Percentiles rank a stretch among this genome's conserved stretches.
These are phyloP conservation scores for Hippopotamyrus pictus DNA, from an alignment of 2,797 vertebrate genomes.

Conservation along the genomic window DNA sequence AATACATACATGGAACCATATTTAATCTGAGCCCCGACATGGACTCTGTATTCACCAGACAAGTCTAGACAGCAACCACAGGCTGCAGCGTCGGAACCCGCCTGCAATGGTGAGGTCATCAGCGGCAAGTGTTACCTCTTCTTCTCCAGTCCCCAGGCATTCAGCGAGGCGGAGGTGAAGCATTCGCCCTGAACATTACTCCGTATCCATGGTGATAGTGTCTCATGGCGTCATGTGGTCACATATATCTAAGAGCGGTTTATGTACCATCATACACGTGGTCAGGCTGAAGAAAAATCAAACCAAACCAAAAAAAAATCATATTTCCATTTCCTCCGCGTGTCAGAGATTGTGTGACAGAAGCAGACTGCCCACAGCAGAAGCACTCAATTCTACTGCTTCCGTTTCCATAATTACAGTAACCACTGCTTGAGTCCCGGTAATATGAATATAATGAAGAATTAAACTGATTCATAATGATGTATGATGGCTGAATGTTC, in stretches of 20 bases:
- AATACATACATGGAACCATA: neutral
- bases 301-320: neutral
- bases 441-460: neutral
- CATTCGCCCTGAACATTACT: neutral
- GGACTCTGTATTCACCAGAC: constrained; percentile 19
- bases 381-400: neutral
- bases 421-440: neutral
- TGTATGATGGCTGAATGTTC: neutral
- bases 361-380: neutral
- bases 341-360: neutral
- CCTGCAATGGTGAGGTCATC: constrained; percentile 52
- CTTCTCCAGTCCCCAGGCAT: constrained; percentile 45
- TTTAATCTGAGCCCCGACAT: neutral
- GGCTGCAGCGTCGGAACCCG: neutral
- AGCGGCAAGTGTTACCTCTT: constrained; percentile 54
- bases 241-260: neutral
- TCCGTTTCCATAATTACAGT: neutral
- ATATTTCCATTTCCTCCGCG: neutral
- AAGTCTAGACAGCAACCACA: neutral
- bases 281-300: neutral
- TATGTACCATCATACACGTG: neutral
- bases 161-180: constrained; percentile 55
- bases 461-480: neutral
- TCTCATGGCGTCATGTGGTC: neutral
- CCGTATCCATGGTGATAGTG: neutral